These are phyloP conservation scores for Pelodiscus sinensis DNA, from an alignment of 2,113 vertebrate species.

Conservation along the genomic window DNA sequence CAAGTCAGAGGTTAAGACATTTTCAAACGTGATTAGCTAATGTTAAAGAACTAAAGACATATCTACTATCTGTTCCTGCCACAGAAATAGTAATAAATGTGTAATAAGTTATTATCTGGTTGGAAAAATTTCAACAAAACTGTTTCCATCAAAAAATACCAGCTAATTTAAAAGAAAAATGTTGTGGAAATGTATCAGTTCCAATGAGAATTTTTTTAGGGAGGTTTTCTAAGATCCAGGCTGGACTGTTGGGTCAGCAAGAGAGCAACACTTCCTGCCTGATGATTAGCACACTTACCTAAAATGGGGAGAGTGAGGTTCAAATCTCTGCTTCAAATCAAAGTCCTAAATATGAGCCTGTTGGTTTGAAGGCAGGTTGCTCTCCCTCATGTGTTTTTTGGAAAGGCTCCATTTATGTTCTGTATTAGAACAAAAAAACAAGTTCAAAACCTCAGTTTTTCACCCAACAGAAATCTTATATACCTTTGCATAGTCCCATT, in stretches of 20 bases:
- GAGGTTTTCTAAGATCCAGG: background rate
- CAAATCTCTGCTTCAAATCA: conserved; percentile 20
- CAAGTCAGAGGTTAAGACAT: background rate
- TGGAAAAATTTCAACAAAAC: background rate
- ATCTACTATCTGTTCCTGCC: background rate
- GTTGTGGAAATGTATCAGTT: background rate
- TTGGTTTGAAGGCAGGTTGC: background rate
- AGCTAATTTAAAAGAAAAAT: background rate
- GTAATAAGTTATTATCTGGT: background rate
- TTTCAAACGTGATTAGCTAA: background rate
- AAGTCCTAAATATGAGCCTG: background rate
- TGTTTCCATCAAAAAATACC: background rate
- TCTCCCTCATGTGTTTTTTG: background rate
- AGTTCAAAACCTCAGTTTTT: conserved; percentile 65
- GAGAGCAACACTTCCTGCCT: background rate
- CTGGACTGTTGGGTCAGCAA: background rate
- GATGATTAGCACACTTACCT: background rate
- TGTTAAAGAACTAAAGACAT: background rate
- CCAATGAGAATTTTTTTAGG: background rate
- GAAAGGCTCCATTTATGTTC: conserved; percentile 54
- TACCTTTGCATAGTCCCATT: conserved; percentile 58
- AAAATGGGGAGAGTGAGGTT: background rate
- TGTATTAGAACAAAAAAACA: conserved; percentile 64
- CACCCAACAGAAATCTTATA: conserved; percentile 68
- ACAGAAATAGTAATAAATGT: background rate